Conservation (phyloP, 1,140 invertebrate genomes). For the Gerris buenoi region DNA sequence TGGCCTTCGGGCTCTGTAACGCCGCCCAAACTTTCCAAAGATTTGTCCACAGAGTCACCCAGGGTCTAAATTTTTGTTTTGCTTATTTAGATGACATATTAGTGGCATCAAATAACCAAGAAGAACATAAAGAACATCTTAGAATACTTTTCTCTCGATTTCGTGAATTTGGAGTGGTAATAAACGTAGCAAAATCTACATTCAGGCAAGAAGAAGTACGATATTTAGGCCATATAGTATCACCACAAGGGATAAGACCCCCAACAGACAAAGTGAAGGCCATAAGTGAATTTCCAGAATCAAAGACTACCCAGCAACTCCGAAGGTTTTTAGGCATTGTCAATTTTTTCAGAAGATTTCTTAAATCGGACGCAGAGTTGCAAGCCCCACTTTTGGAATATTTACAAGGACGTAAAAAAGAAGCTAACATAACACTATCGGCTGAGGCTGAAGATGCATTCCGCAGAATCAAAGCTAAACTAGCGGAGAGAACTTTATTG, state of each 20-base stretch:
- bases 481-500: not conserved
- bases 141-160: constrained; percentile 9
- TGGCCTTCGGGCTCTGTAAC: constrained; percentile 12
- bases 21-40: constrained; percentile 16
- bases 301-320: constrained; percentile 19
- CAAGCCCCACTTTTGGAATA: constrained; percentile 15
- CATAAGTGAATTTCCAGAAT: constrained; percentile 21
- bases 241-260: constrained; percentile 20
- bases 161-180: not conserved
- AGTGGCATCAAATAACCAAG: constrained; percentile 25
- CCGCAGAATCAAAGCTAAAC: constrained; percentile 11
- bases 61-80: constrained; percentile 26
- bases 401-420: constrained; percentile 10
- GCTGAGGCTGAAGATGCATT: constrained; percentile 17
- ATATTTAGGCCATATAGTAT: constrained; percentile 27
- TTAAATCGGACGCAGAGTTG: constrained; percentile 15
- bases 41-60: constrained; percentile 11
- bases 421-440: constrained; percentile 14
- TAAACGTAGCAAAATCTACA: constrained; percentile 18
- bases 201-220: constrained; percentile 13
- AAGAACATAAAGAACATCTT: constrained; percentile 21
- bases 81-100: constrained; percentile 40
- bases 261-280: constrained; percentile 17
- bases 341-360: constrained; percentile 25
- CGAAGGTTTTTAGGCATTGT: constrained; percentile 24